Evolutionary conservation across 1,140 invertebrate genomes (phyloP).

Genomic region (Magallana angulata): DNA sequence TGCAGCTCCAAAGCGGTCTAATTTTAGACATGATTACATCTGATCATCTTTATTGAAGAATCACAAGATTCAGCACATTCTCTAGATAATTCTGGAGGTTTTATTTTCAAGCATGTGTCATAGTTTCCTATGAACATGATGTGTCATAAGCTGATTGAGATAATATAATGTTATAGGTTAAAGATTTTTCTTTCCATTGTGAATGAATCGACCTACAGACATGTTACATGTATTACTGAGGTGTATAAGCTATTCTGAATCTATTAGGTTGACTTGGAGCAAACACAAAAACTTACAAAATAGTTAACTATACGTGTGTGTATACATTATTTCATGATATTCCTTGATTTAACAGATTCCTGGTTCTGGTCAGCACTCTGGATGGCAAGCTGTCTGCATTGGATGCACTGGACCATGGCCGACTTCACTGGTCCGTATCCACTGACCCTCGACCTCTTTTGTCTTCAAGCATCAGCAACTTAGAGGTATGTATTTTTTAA

Average conservation of each 20-base stretch:
- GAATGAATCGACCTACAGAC: too few species aligned
- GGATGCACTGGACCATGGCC: constrained; percentile 85
- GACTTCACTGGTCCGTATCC: constrained; percentile 86
- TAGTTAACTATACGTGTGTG: too few species aligned
- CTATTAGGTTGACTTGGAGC: too few species aligned
- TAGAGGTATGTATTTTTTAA: constrained; percentile 84
- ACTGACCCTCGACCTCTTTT: constrained; percentile 87
- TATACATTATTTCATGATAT: too few species aligned
- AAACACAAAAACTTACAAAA: too few species aligned
- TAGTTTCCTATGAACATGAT: not conserved
- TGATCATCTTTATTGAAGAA: too few species aligned
- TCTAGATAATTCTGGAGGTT: not conserved
- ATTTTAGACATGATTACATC: too few species aligned
- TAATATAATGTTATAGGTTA: not conserved
- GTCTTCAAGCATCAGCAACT: constrained; percentile 90
- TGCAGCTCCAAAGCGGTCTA: too few species aligned
- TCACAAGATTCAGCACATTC: too few species aligned
- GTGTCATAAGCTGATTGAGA: not conserved
- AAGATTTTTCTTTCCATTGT: too few species aligned
- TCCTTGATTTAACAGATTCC: constrained; percentile 65
- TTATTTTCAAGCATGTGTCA: constrained; percentile 4
- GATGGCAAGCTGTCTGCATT: constrained; percentile 92
- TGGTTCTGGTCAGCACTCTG: constrained; percentile 91
- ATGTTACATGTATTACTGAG: too few species aligned
- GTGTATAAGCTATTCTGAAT: too few species aligned